These are phyloP conservation scores for Gallinago solitaria DNA, from an alignment of 2,797 vertebrate genomes.

Conservation along the genomic window DNA sequence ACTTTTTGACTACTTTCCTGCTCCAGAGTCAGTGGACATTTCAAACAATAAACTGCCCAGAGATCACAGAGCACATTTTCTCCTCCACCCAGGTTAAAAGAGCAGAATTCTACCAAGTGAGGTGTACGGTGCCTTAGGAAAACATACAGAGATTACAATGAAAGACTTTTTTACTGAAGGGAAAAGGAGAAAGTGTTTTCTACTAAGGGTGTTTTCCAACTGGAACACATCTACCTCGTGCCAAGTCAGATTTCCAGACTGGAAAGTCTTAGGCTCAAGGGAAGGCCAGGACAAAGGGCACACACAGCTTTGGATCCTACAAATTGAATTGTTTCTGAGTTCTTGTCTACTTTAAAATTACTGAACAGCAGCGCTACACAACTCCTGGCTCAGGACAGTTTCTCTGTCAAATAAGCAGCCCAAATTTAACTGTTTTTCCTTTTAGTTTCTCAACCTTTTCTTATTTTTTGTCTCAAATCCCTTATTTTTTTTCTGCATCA, in stretches of 20 bases:
- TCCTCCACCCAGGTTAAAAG: constrained; percentile 37
- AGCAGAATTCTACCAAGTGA: neutral
- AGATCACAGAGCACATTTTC: neutral
- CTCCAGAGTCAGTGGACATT: neutral
- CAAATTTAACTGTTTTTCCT: neutral
- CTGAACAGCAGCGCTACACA: neutral
- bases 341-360: neutral
- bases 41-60: neutral
- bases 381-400: neutral
- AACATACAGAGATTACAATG: neutral
- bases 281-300: constrained; percentile 1
- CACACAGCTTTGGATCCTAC: neutral
- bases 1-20: neutral
- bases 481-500: neutral
- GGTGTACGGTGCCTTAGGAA: neutral
- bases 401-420: neutral
- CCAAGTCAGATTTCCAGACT: constrained; percentile 36
- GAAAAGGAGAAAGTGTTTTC: constrained; percentile 7
- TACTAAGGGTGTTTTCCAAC: constrained; percentile 12
- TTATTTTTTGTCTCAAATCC: neutral
- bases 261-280: constrained; percentile 31
- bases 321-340: neutral
- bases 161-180: neutral
- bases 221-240: neutral
- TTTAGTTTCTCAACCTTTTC: neutral